Conservation (phyloP, 2,888 invertebrate species). For the Carterocephalus palaemon region DNA sequence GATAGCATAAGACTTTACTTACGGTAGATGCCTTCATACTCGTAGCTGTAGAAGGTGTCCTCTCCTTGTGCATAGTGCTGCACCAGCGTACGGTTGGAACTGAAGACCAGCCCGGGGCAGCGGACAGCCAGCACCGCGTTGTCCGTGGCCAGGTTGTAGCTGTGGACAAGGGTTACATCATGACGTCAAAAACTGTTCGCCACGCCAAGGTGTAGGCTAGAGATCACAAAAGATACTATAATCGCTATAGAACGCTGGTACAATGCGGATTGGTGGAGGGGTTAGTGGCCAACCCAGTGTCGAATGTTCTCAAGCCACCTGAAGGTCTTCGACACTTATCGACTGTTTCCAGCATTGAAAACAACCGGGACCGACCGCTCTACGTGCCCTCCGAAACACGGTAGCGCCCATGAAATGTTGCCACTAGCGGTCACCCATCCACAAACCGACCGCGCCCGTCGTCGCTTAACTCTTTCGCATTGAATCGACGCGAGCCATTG, state of each 20-base stretch:
- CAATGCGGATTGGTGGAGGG: too few relatives aligned
- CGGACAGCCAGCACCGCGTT: slow-evolving; percentile 45
- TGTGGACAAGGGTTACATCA: slow-evolving; percentile 29
- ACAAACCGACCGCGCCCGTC: too few relatives aligned
- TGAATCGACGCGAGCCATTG: too few relatives aligned
- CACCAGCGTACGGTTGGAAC: slow-evolving; percentile 47
- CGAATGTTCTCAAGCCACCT: too few relatives aligned
- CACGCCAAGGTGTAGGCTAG: neutral
- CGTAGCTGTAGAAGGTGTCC: slow-evolving; percentile 43
- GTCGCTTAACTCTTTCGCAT: too few relatives aligned
- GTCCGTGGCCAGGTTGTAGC: slow-evolving; percentile 42
- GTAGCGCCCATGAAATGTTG: too few relatives aligned
- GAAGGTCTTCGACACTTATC: too few relatives aligned
- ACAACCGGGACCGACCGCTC: too few relatives aligned
- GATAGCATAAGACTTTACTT: slow-evolving; percentile 34
- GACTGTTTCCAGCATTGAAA: too few relatives aligned
- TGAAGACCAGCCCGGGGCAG: slow-evolving; percentile 47
- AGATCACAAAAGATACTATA: neutral
- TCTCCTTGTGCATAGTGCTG: slow-evolving; percentile 50
- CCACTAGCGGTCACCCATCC: too few relatives aligned
- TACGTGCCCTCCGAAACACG: too few relatives aligned
- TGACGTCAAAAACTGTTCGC: neutral
- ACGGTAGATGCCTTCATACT: slow-evolving; percentile 52
- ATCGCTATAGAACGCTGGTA: neutral
- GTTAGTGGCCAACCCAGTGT: too few relatives aligned